These are phyloP conservation scores for Promerops cafer DNA, from an alignment of 2,113 vertebrate species.

Conservation along the genomic window DNA sequence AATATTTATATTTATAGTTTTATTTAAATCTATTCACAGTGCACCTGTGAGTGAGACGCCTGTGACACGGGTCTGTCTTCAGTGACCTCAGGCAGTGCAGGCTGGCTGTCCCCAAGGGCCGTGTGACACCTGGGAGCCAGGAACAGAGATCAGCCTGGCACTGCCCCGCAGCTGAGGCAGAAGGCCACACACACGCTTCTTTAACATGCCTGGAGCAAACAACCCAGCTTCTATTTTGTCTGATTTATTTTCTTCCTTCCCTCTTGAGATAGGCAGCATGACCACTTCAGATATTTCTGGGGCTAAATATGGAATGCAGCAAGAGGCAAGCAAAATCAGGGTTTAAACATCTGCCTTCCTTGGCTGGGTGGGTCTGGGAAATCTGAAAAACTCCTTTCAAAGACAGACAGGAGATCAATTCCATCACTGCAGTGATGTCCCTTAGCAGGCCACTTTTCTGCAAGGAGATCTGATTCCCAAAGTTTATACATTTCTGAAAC, in stretches of 20 bases:
- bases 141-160: not conserved
- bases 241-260: slow-evolving; percentile 33
- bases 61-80: not conserved
- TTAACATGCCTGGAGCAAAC: not conserved
- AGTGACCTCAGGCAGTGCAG: not conserved
- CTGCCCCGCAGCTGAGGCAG: not conserved
- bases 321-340: not conserved
- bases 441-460: not conserved
- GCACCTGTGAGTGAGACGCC: not conserved
- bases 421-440: not conserved
- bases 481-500: not conserved
- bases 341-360: not conserved
- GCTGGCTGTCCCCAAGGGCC: not conserved
- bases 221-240: slow-evolving; percentile 1
- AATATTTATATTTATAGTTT: fast-evolving
- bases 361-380: not conserved
- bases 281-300: slow-evolving; percentile 7
- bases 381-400: not conserved
- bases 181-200: not conserved
- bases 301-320: not conserved
- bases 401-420: not conserved
- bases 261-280: not conserved
- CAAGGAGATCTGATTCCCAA: not conserved
- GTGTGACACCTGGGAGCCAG: not conserved
- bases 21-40: fast-evolving